Base-by-base conservation (phyloP, 2,797 vertebrate species). In the Pagetopsis macropterus region DNA sequence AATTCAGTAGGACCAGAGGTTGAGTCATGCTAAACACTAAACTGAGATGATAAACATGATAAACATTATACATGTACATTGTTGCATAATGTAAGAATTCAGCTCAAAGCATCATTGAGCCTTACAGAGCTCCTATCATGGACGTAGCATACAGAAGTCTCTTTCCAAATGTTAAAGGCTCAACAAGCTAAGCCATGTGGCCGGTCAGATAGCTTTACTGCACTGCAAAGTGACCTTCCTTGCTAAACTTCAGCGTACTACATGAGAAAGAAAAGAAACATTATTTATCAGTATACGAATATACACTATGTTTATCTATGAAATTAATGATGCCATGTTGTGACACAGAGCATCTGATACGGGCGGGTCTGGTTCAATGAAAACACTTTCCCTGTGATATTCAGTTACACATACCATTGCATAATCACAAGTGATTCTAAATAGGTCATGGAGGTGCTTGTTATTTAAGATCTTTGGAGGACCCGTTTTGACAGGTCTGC, bases 351-450 rank as follows among this genome's bases (percentile, higher is more conserved):
- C 68, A 90, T 76, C 23, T 75, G 89, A 92, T 92, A 71, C n/a
- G 76, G 92, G 86, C 43, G 89, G 52, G 27, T n/a, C n/a, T n/a
- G n/a, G n/a, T 60, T 78, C 44, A 65, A 68, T 78, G 83, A 77
- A 88, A 83, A 86, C 66, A 76, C 90, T 88, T 92, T 84, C 86
- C 84, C 81, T 64, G 10, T 40, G 87, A 65, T 90, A 87, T 92
- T 74, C 65, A n/a, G 82, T 92, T 94, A 89, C 90, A 88, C 83
- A 68, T 76, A 21, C 54, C 46, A 54, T 92, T 93, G 79, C 93
- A 84, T 91, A 94, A 93, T 90, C 88, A 72, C 81, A 68, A 77
- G 76, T 65, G 66, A 71, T 78, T 87, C 85, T 86, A 90, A 90
- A 89, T 84, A 82, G 86, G 89, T 86, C 87, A 85, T 79, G 85